These are phyloP conservation scores for Coregonus suidteri DNA, from an alignment of 2,797 vertebrate genomes.

Conservation along the genomic window DNA sequence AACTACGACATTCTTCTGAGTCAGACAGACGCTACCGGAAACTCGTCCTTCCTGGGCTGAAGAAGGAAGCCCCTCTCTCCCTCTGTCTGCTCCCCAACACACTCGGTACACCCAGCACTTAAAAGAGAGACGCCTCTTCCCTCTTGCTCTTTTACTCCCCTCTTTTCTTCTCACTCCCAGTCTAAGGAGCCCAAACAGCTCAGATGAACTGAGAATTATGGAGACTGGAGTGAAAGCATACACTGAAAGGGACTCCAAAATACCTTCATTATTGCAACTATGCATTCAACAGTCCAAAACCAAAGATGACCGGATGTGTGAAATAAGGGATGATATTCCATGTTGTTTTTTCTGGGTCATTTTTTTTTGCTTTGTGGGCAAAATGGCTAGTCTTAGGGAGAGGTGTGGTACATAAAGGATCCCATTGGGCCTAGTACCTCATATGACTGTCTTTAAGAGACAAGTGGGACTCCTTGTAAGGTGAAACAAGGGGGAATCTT, in stretches of 20 bases:
- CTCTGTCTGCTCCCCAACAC: constrained; percentile 62
- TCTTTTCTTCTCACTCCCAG: constrained; percentile 45
- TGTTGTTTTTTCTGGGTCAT: constrained; percentile 48
- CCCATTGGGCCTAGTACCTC: constrained; percentile 63
- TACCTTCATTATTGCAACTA: constrained; percentile 82
- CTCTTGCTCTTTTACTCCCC: constrained; percentile 29
- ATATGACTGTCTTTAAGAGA: constrained; percentile 2
- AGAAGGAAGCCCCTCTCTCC: constrained; percentile 64
- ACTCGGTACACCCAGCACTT: constrained; percentile 65
- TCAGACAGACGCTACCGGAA: constrained; percentile 74
- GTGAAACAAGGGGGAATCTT: constrained; percentile 43
- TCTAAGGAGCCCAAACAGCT: constrained; percentile 59
- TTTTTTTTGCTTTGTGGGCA: constrained; percentile 55
- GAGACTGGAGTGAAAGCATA: constrained; percentile 63
- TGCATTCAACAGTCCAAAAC: constrained; percentile 91
- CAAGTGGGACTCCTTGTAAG: constrained; percentile 40
- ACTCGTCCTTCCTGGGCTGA: constrained; percentile 67
- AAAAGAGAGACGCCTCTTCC: constrained; percentile 45
- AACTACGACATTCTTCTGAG: constrained; percentile 75
- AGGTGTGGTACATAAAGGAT: constrained; percentile 58
- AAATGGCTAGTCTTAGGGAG: constrained; percentile 43
- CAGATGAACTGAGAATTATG: constrained; percentile 55
- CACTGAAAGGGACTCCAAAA: constrained; percentile 65
- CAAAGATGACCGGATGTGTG: constrained; percentile 87
- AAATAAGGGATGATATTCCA: constrained; percentile 66